These are phyloP conservation scores for Hybognathus amarus DNA, from an alignment of 2,797 vertebrate species.

Conservation along the genomic window DNA sequence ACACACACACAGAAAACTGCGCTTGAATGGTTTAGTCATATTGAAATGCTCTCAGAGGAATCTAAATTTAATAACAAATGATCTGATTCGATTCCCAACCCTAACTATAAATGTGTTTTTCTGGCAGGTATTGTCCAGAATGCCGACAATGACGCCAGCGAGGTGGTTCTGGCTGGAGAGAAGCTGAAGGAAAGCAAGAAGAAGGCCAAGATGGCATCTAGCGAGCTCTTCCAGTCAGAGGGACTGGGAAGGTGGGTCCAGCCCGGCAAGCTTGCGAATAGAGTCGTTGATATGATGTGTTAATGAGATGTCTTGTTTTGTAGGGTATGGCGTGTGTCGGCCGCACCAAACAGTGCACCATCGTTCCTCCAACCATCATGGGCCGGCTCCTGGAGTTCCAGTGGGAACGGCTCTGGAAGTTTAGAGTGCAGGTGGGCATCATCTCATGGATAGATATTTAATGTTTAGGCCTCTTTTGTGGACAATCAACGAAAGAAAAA, in stretches of 20 bases:
- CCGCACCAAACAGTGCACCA: constrained; percentile 95
- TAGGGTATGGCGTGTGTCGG: constrained; percentile 99
- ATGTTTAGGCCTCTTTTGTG: too few species aligned
- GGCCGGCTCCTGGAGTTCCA: constrained; percentile 91
- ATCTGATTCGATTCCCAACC: too few species aligned
- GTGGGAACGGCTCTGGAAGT: constrained; percentile 97
- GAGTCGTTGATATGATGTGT: background rate
- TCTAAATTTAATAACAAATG: too few species aligned
- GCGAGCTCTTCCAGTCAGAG: constrained; percentile 94
- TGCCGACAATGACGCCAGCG: constrained; percentile 91
- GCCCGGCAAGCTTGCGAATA: background rate
- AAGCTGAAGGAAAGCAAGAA: constrained; percentile 97
- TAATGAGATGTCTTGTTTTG: background rate
- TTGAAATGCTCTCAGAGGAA: too few species aligned
- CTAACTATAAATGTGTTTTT: background rate
- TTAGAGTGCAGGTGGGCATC: constrained; percentile 87
- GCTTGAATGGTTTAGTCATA: too few species aligned
- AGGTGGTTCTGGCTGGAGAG: constrained; percentile 95
- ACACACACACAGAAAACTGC: too few species aligned
- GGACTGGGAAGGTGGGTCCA: constrained; percentile 92
- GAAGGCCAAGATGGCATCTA: constrained; percentile 96
- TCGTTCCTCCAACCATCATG: constrained; percentile 95
- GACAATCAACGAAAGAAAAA: too few species aligned
- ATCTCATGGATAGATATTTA: too few species aligned
- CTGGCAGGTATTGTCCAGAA: constrained; percentile 90